These are phyloP conservation scores for Sepiola atlantica DNA, from an alignment of 2,888 invertebrate genomes.

Conservation along the genomic window DNA sequence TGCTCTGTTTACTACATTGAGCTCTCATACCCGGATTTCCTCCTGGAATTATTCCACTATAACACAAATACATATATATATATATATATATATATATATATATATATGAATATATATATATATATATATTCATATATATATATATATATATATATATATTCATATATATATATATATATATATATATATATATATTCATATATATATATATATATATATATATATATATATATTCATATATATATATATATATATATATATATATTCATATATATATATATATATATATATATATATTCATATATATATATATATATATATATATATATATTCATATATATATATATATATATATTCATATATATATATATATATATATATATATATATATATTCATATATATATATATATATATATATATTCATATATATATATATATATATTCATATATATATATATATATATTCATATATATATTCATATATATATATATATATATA, in stretches of 20 bases:
- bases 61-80: too few relatives aligned
- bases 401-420: background rate
- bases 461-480: too few relatives aligned
- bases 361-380: background rate
- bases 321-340: background rate
- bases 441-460: background rate
- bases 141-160: background rate
- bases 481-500: too few relatives aligned
- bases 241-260: background rate
- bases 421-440: background rate
- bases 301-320: background rate
- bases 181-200: background rate
- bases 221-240: background rate
- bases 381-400: background rate
- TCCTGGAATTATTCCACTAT: too few relatives aligned
- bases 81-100: background rate
- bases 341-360: background rate
- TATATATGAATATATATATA: background rate
- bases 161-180: background rate
- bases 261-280: background rate
- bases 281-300: background rate
- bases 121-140: background rate
- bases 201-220: background rate
- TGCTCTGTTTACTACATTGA: too few relatives aligned
- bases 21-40: too few relatives aligned